These are phyloP conservation scores for Cyprinodon diabolis DNA, from an alignment of 2,797 vertebrate genomes.

Conservation along the genomic window DNA sequence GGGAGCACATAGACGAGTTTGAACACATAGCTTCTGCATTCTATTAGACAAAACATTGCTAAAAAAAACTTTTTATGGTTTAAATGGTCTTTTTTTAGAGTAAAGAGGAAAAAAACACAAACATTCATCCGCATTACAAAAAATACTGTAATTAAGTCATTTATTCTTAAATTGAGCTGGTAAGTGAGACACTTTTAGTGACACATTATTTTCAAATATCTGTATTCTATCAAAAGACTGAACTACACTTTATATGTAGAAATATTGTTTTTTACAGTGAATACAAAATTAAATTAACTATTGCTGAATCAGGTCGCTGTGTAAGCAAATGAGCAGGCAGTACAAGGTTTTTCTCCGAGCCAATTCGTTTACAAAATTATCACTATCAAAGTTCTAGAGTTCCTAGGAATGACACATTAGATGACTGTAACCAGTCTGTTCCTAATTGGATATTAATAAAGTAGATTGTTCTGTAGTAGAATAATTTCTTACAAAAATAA, in stretches of 20 bases:
- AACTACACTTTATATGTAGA: not conserved
- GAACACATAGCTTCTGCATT: constrained; percentile 2
- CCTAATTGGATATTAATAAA: not conserved
- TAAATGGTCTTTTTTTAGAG: not conserved
- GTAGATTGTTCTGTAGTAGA: not conserved
- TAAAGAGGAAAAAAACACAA: too few relatives aligned
- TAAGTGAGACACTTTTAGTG: too few relatives aligned
- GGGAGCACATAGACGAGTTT: constrained; percentile 50
- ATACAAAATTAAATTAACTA: not conserved
- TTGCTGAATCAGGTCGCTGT: not conserved
- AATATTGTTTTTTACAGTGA: not conserved
- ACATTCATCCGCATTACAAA: too few relatives aligned
- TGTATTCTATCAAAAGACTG: not conserved
- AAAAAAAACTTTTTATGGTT: not conserved
- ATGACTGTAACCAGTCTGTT: not conserved
- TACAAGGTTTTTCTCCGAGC: not conserved
- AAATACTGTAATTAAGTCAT: too few relatives aligned
- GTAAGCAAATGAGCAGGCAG: not conserved
- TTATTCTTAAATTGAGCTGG: too few relatives aligned
- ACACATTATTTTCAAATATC: not conserved
- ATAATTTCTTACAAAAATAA: not conserved
- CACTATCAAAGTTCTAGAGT: not conserved
- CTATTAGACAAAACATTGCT: not conserved
- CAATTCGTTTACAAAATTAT: too few relatives aligned
- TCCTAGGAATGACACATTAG: not conserved